These are phyloP conservation scores for Enchytraeus crypticus DNA, from an alignment of 2,888 invertebrate species.

Conservation along the genomic window DNA sequence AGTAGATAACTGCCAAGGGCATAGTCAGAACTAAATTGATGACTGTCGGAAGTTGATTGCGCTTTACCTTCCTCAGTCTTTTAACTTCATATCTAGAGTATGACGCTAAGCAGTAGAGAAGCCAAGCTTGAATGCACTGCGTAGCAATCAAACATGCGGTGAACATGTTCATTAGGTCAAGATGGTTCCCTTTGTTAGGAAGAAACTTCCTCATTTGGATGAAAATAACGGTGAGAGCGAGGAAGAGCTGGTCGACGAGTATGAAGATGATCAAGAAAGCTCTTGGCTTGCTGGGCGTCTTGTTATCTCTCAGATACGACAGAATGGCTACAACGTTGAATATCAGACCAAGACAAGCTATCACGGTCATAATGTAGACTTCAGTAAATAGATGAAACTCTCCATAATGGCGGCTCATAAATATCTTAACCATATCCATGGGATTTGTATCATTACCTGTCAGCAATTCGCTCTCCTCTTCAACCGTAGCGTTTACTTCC, in stretches of 20 bases:
- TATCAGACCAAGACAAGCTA: neutral
- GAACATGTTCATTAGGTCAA: neutral
- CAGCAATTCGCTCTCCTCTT: neutral
- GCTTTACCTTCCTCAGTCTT: neutral
- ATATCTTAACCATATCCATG: neutral
- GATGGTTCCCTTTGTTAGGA: neutral
- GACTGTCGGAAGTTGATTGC: neutral
- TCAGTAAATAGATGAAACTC: neutral
- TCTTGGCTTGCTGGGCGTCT: neutral
- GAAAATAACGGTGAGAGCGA: neutral
- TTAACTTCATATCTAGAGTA: neutral
- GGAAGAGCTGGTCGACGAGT: neutral
- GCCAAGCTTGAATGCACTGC: neutral
- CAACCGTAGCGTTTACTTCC: no score
- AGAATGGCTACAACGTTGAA: neutral
- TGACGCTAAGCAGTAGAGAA: neutral
- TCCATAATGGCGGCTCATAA: neutral
- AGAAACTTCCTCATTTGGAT: neutral
- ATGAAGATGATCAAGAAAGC: neutral
- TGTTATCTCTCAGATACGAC: neutral
- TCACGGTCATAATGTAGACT: neutral
- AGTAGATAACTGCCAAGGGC: neutral
- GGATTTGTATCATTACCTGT: neutral
- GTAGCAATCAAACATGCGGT: neutral
- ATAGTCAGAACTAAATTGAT: neutral